Percentiles rank a stretch among this genome's conserved stretches.
Evolutionary conservation across 2,797 vertebrate species (phyloP).

Genomic region (Sternotherus odoratus): DNA sequence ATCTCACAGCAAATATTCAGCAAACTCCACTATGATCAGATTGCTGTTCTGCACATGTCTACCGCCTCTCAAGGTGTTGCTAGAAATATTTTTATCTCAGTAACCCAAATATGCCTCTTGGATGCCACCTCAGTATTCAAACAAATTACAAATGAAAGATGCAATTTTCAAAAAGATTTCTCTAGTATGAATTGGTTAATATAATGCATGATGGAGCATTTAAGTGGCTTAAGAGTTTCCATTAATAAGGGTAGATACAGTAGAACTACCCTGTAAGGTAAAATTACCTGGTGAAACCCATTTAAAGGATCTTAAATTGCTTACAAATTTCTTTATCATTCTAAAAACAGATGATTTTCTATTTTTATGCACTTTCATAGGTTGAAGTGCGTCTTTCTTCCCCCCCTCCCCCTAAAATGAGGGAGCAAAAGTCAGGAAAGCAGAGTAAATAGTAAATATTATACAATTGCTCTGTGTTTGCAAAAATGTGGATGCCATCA

Average conservation of each 20-base stretch:
- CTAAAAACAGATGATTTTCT: background rate
- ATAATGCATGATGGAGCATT: rapidly evolving
- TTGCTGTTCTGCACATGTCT: rapidly evolving
- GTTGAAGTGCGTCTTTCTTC: background rate
- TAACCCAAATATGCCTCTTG: background rate
- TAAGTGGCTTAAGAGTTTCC: rapidly evolving
- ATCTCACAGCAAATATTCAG: background rate
- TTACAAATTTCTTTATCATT: background rate
- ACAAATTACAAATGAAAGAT: background rate
- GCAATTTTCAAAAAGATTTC: background rate
- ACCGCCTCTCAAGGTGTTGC: background rate
- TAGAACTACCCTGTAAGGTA: background rate
- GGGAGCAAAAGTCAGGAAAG: background rate
- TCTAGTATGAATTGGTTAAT: background rate
- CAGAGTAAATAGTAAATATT: background rate
- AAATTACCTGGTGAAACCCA: background rate
- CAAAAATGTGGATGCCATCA: background rate
- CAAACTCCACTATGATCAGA: background rate
- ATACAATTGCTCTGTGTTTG: background rate
- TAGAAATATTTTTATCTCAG: background rate
- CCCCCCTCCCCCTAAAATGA: background rate
- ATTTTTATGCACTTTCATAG: background rate
- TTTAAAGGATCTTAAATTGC: background rate
- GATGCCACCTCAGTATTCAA: background rate
- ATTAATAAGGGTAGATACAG: background rate